A percentile compares a stretch with the other conserved stretches of the same genome.
Conservation (phyloP, 2,113 vertebrate species). For the Esox niger region DNA sequence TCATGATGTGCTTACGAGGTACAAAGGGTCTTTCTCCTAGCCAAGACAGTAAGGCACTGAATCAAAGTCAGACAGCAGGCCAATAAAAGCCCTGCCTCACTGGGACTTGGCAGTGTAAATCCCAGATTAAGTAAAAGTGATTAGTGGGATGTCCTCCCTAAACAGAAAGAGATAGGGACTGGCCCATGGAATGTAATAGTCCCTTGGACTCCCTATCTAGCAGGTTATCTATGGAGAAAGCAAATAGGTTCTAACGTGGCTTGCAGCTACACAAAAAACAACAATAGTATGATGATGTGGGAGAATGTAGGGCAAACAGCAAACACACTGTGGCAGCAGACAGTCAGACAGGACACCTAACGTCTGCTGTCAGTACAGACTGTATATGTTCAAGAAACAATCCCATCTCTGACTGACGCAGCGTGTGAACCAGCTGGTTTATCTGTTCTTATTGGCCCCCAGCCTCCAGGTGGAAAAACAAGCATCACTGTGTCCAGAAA, state of each 20-base stretch:
- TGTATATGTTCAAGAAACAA: too few species aligned
- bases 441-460: too few species aligned
- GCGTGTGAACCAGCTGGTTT: too few species aligned
- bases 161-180: background rate
- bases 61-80: background rate
- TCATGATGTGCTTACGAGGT: constrained; percentile 19
- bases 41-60: background rate
- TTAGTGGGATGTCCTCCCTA: constrained; percentile 32
- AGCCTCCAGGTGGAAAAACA: too few species aligned
- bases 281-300: background rate
- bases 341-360: background rate
- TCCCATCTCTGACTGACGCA: too few species aligned
- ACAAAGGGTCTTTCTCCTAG: constrained; percentile 11
- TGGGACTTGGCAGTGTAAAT: constrained; percentile 27
- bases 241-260: background rate
- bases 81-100: constrained; percentile 16
- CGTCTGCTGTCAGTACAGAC: too few species aligned
- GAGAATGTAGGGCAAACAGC: background rate
- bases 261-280: background rate
- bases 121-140: constrained; percentile 40
- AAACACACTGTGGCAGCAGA: background rate
- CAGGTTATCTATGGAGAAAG: background rate
- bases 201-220: background rate
- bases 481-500: too few species aligned
- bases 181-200: background rate